These are phyloP conservation scores for Andrena fulva DNA, from an alignment of 2,888 invertebrate genomes.

Conservation along the genomic window DNA sequence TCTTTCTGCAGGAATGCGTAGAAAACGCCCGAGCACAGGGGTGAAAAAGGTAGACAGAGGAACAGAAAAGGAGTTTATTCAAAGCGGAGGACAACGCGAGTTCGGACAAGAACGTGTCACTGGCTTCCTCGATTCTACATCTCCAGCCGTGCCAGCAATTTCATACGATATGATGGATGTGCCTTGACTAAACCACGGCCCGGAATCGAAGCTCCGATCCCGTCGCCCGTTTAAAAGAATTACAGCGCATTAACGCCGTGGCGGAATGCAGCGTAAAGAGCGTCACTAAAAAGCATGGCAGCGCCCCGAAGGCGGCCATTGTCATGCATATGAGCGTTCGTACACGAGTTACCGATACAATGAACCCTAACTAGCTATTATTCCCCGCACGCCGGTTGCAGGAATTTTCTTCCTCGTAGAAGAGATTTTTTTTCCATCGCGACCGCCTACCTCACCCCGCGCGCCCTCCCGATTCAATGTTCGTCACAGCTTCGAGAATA, in stretches of 20 bases:
- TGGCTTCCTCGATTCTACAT: slow-evolving; percentile 1
- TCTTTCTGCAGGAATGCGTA: neutral
- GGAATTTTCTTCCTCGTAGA: slow-evolving; percentile 61
- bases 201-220: slow-evolving; percentile 54
- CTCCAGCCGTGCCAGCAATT: slow-evolving; percentile 31
- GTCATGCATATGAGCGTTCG: slow-evolving; percentile 78
- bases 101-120: neutral
- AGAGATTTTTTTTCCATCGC: slow-evolving; percentile 54
- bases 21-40: too few relatives aligned
- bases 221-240: slow-evolving; percentile 70
- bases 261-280: slow-evolving; percentile 73
- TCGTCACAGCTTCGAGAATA: slow-evolving; percentile 15
- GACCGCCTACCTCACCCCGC: neutral
- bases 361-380: slow-evolving; percentile 82
- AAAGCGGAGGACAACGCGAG: neutral
- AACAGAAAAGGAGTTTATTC: too few relatives aligned
- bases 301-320: slow-evolving; percentile 74
- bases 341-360: slow-evolving; percentile 79
- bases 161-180: slow-evolving; percentile 74
- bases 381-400: slow-evolving; percentile 65
- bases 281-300: slow-evolving; percentile 77
- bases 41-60: too few relatives aligned
- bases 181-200: slow-evolving; percentile 69
- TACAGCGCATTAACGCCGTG: slow-evolving; percentile 63
- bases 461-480: neutral